These are phyloP conservation scores for Alentia gelatinosa DNA, from an alignment of 2,888 invertebrate genomes.

Conservation along the genomic window DNA sequence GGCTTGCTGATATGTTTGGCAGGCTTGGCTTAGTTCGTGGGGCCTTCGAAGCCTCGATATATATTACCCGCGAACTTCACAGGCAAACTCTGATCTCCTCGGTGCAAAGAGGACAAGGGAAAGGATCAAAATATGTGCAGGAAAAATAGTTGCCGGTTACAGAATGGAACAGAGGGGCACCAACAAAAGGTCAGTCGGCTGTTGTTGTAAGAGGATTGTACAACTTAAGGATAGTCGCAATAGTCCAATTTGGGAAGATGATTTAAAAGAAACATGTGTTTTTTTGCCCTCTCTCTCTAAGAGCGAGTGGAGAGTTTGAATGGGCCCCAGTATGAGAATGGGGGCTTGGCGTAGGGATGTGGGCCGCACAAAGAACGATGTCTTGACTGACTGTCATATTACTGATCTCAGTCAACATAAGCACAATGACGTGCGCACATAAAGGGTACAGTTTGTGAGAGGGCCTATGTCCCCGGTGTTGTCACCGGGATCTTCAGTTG, in stretches of 20 bases:
- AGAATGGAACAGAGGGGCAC: not conserved
- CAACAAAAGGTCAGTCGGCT: not conserved
- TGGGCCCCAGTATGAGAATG: not conserved
- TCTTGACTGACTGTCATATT: conserved; percentile 20
- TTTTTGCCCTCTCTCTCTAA: not conserved
- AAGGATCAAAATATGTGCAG: too few relatives aligned
- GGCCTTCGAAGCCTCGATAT: not conserved
- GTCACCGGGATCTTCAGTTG: not conserved
- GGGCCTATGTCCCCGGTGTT: not conserved
- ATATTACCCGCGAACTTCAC: not conserved
- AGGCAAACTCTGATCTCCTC: not conserved
- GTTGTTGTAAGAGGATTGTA: not conserved
- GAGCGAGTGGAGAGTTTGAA: too few relatives aligned
- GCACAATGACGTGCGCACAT: not conserved
- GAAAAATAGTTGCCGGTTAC: too few relatives aligned
- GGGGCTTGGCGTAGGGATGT: not conserved
- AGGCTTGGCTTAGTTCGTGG: conserved; percentile 33
- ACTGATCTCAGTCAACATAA: not conserved
- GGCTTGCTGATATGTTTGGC: conserved; percentile 20
- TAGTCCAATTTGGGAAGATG: not conserved
- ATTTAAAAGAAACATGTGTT: not conserved
- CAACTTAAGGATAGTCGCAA: not conserved
- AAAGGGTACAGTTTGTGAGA: not conserved
- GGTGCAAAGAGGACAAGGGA: not conserved
- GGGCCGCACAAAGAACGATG: not conserved